Evolutionary conservation across 2,797 vertebrate species (phyloP), one percentile per base, ranked within the genome.

Genomic region (Octomys mimax): DNA sequence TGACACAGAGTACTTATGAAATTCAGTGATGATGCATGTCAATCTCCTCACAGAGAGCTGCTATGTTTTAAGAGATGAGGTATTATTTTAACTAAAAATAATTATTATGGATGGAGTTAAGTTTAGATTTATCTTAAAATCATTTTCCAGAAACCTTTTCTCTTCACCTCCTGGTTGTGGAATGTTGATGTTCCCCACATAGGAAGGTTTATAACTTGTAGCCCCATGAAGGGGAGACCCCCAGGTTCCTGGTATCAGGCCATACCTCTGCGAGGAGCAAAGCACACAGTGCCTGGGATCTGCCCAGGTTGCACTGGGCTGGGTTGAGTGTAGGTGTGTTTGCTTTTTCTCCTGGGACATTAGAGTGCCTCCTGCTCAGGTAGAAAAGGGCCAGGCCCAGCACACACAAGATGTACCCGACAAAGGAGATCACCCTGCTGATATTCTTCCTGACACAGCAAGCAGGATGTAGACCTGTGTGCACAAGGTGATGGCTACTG

Each of bases 21-120:
- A 19, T 52, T 14, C 70, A 39, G 19, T 19, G 9, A 21, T 19
- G 1, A 33, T 1, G 22, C 4, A 0, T 0, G 46, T 13, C 73
- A 21, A 0, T 61, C 24, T 12, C 36, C 49, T 83, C 21, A 26
- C 3, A 6, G 0, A 12, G 66, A 68, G 36, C 14, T 1, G 21
- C 12, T 22, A 4, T 5, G 2, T 66, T 77, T 75, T 13, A 66
- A 39, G 12, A 9, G 62, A 46, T 54, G 5, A n/a, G 24, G 12
- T 81, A 26, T 68, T 61, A 59, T 42, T 78, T 92, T n/a, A 79
- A 61, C 80, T 10, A 89, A 26, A 62, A 57, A 54, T 24, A 59
- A 33, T 73, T 4, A 75, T 68, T 52, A 22, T 52, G 61, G 70
- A 80, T 19, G 18, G 24, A 46, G 57, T 73, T 31, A n/a, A 18